Base-by-base conservation (phyloP, 2,888 invertebrate species). In the Cataglyphis albicans region DNA sequence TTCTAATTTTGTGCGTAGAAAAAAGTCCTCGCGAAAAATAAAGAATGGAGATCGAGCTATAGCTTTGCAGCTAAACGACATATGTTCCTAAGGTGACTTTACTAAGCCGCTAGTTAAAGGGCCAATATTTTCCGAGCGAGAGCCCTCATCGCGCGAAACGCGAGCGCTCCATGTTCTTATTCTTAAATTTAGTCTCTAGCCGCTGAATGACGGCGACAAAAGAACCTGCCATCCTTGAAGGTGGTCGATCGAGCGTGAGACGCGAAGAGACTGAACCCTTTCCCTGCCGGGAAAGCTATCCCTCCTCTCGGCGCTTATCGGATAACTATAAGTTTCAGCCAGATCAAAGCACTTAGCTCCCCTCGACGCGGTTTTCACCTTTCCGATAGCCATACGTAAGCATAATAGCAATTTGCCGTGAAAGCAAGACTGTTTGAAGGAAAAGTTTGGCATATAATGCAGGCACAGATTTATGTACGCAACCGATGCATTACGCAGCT, bases 321-420 rank as follows among this genome's bases (percentile, higher is more conserved):
- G 89, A 89, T 89, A 89, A 88, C 88, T 84, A 87, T 89, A 89
- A 89, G 89, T 89, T 89, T 82, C 84, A 80, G 70, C 83, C 88
- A 88, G 87, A 89, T 89, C 88, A 87, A 88, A 89, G 88, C 86
- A 82, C 81, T 78, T 52, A 68, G 70, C 82, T 68, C 61, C 85
- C 64, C 75, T 64, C 82, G 72, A 81, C 81, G 80, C 74, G 70
- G 70, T 57, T 65, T 52, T 52, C 48, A 59, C 61, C 82, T 83
- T 32, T 68, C 57, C 57, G 59, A 38, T 67, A 38, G 44, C 44
- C 35, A 52, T n/a, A 18, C 21, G 70, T 35, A 44, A 78, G 70
- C 21, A 44, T 87, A 87, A 87, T 83, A 65, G 68, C 73, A 70
- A 78, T 82, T 78, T 61, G n/a, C 44, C 55, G 73, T 76, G 65